Base-by-base conservation (phyloP, 2,797 vertebrate genomes). In the Brachyalestes nurse region DNA sequence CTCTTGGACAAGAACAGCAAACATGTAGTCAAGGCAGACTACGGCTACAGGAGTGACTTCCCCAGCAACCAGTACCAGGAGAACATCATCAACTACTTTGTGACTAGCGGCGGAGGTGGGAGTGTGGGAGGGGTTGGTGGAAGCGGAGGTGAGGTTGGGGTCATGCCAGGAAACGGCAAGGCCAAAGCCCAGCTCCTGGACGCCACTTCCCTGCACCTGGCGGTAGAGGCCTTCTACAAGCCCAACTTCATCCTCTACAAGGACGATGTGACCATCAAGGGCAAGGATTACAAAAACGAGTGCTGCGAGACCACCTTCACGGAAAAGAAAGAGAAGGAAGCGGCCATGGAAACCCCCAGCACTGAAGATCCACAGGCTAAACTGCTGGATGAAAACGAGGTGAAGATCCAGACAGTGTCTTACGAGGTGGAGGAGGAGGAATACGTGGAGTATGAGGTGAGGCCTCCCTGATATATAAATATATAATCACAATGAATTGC, bases 301-400 rank as follows among this genome's bases (percentile, higher is more conserved):
- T 97, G 95, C 86, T 98, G 97, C 0, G 97, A 99, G 94, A 99
- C 97, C 78, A 97, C 97, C 82, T 99, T 99, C 91, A 96, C 90
- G 0, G 97, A 98, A 90, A 95, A 92, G 89, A 96, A 96, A 84
- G 95, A 94, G 4, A 87, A 91, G 75, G 91, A 90, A 12, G 80
- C 83, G 0, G 93, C 92, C n/a, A 14, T 49, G 0, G 93, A 92
- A 25, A 82, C 91, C 0, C 85, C 92, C 0, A 82, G 88, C 78
- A 75, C 87, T 0, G 95, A 96, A 5, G 91, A 89, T 12, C 93
- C 92, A 0, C 94, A 95, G 80, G 83, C 86, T 0, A 93, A 94
- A 80, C 94, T 93, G 51, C 89, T 91, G 79, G 93, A 93, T 58
- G 96, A 97, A n/a, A 94, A 95, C 0, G 96, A 97, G 9, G 91